These are phyloP conservation scores for Garra rufa DNA, from an alignment of 2,113 vertebrate species.

Conservation along the genomic window DNA sequence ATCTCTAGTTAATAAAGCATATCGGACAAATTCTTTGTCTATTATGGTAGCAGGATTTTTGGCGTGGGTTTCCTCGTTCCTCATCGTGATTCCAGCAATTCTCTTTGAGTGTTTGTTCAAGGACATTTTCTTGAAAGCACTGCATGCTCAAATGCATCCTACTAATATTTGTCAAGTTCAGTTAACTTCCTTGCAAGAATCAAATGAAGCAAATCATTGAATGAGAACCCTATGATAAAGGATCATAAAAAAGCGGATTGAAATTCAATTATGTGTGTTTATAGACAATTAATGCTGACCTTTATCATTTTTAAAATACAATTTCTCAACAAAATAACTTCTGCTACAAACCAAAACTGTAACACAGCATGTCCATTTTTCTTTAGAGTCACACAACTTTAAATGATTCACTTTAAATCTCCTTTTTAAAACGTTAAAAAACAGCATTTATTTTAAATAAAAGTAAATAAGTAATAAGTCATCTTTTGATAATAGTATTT, in stretches of 20 bases:
- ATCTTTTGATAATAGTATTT: not conserved
- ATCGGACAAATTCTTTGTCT: not conserved
- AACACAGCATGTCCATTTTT: not conserved
- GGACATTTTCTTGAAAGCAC: not conserved
- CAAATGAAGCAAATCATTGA: not conserved
- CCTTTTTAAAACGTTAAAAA: not conserved
- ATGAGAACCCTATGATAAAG: not conserved
- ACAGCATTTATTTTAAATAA: not conserved
- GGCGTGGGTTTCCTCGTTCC: slow-evolving; percentile 44
- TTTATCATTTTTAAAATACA: not conserved
- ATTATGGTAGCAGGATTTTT: slow-evolving; percentile 17
- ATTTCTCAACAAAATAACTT: not conserved
- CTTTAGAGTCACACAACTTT: not conserved
- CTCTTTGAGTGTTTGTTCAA: not conserved
- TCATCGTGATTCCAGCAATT: slow-evolving; percentile 49
- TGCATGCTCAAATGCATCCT: not conserved
- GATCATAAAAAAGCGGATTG: not conserved
- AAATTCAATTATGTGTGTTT: not conserved
- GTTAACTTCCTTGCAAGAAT: not conserved
- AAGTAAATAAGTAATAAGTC: too few species aligned
- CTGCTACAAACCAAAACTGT: not conserved
- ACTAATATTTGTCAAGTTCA: not conserved
- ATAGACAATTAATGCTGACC: not conserved
- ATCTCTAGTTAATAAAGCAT: not conserved
- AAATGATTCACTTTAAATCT: not conserved